These are phyloP conservation scores for Leucozona laternaria DNA, from an alignment of 2,888 invertebrate species.

Conservation along the genomic window DNA sequence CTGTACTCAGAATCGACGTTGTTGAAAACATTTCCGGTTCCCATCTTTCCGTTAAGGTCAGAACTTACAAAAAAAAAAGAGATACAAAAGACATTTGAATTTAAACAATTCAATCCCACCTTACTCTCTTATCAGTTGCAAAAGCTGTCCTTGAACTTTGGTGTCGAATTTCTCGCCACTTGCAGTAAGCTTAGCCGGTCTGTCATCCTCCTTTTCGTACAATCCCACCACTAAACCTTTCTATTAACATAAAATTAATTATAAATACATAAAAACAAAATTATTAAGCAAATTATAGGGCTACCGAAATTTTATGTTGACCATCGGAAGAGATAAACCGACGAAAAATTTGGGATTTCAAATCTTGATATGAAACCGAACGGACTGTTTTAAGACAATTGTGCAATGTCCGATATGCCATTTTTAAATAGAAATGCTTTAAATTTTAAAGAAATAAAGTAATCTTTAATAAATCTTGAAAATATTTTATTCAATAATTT, in stretches of 20 bases:
- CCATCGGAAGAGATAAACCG: constrained; percentile 43
- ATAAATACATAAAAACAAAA: background rate
- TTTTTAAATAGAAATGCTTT: constrained; percentile 35
- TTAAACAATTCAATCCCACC: background rate
- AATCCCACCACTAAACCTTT: constrained; percentile 84
- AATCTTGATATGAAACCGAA: background rate
- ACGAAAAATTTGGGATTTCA: constrained; percentile 3
- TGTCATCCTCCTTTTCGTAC: constrained; percentile 83
- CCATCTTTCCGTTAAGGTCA: constrained; percentile 79
- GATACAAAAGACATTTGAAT: too few relatives aligned
- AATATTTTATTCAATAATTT: constrained; percentile 20
- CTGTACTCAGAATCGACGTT: constrained; percentile 86
- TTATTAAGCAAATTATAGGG: background rate
- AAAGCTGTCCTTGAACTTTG: constrained; percentile 82
- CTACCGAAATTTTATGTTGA: constrained; percentile 62
- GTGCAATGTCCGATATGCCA: constrained; percentile 35
- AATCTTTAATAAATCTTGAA: background rate
- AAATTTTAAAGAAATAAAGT: constrained; percentile 12
- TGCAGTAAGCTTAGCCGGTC: constrained; percentile 82
- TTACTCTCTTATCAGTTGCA: constrained; percentile 63
- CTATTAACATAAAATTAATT: constrained; percentile 8
- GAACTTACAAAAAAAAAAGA: constrained; percentile 61
- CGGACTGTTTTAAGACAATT: background rate
- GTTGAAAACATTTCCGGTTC: constrained; percentile 84
- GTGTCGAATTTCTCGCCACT: constrained; percentile 83